Conservation (phyloP, 2,797 vertebrate genomes). For the Melanotaenia boesemani region DNA sequence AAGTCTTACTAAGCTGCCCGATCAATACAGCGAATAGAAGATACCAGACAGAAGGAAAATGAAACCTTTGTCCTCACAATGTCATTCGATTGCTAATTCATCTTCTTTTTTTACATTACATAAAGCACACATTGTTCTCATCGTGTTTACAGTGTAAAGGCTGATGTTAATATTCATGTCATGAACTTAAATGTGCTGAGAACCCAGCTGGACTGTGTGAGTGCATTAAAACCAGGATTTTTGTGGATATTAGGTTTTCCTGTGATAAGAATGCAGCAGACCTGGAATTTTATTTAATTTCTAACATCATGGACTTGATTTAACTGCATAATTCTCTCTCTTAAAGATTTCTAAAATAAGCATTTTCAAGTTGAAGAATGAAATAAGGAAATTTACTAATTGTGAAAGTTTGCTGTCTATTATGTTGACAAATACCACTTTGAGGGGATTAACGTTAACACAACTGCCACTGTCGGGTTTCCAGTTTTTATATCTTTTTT, state of each 20-base stretch:
- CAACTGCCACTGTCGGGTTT: background rate
- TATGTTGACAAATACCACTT: background rate
- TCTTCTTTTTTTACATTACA: slow-evolving; percentile 10
- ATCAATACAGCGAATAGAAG: slow-evolving; percentile 52
- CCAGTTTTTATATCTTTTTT: background rate
- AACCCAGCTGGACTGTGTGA: background rate
- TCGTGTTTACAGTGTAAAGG: background rate
- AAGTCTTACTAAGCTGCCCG: slow-evolving; percentile 7
- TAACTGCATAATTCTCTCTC: background rate
- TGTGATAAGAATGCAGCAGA: background rate
- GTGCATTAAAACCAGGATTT: background rate
- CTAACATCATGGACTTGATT: background rate
- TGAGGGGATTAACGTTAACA: background rate
- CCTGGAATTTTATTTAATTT: slow-evolving; percentile 8
- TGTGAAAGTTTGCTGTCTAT: background rate
- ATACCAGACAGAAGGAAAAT: slow-evolving; percentile 44
- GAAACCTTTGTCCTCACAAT: slow-evolving; percentile 39
- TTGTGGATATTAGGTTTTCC: background rate
- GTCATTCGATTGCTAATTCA: slow-evolving; percentile 19
- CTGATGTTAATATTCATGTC: background rate
- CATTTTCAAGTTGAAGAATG: background rate
- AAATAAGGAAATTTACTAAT: too few species aligned
- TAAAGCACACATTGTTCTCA: background rate
- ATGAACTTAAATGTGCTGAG: background rate
- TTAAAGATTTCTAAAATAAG: background rate